Base-by-base conservation (phyloP, 2,113 vertebrate genomes). In the Cacatua alba region DNA sequence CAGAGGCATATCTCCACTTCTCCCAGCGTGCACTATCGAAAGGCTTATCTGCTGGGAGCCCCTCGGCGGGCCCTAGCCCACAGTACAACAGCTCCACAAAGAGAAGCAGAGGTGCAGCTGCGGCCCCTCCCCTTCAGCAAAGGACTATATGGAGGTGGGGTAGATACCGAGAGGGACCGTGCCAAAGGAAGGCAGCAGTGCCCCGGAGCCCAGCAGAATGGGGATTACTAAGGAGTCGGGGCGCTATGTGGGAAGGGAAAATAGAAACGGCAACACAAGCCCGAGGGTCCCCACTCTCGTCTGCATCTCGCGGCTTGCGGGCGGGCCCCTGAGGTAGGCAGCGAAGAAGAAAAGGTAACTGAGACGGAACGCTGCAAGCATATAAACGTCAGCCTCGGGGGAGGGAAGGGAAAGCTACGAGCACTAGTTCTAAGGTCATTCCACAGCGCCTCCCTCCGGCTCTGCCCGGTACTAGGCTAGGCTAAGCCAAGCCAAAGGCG, bases 401-500 rank as follows among this genome's bases (percentile, higher is more conserved):
- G 55, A 94, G 92, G 57, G n/a, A 63, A 85, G 29, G 29, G 21
- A 76, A 86, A 93, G 19, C 51, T 87, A 76, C 28, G 39, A 77
- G 57, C 57, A 46, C 24, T 18, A 13, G 69, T 15, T 78, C 51
- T 49, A 49, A 90, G 48, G 35, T 90, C 69, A 67, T 76, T 65
- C 68, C 44, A 91, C 81, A 93, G 86, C 91, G 82, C 71, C 91
- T 91, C 95, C 94, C 90, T 92, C 77, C 59, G 88, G 74, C 77
- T 67, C 68, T 92, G 59, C n/a, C 84, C 52, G 37, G 82, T 94
- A 90, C 67, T 92, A 87, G 44, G 12, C 52, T 72, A 51, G 48
- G 60, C 68, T 53, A 68, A 29, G 17, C 65, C 51, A 67, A 60
- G 79, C 87, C 88, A 84, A 90, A 75, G 85, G 79, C 69, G 29